phyloP scores from a whole-genome alignment of 2,113 vertebrate genomes.

The Papio anubis region DNA sequence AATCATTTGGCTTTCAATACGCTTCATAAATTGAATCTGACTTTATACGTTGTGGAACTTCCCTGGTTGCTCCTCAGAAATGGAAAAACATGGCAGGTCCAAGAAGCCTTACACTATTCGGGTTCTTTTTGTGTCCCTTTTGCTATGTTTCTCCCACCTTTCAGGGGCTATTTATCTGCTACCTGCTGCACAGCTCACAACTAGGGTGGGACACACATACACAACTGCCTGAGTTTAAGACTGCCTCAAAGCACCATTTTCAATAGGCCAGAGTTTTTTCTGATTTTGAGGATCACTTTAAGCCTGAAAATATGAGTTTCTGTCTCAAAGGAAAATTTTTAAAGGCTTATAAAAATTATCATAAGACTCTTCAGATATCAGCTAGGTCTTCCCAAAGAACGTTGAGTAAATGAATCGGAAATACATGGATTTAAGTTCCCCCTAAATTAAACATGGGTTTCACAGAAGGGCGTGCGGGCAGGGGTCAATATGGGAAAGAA shows the following conservation, averaged over 20 bases:
- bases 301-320: constrained; percentile 64
- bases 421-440: constrained; percentile 50
- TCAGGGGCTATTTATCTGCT: background rate
- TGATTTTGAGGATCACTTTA: background rate
- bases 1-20: constrained; percentile 20
- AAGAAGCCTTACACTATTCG: background rate
- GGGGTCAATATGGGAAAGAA: background rate
- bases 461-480: background rate
- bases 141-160: background rate
- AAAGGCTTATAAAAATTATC: constrained; percentile 58
- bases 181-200: background rate
- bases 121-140: background rate
- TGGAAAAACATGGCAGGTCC: constrained; percentile 62
- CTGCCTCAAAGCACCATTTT: background rate
- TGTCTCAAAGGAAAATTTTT: constrained; percentile 39
- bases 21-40: constrained; percentile 58
- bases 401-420: constrained; percentile 57
- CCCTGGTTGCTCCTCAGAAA: constrained; percentile 49
- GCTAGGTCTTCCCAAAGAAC: constrained; percentile 46
- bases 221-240: background rate
- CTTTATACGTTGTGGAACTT: constrained; percentile 34
- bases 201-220: background rate
- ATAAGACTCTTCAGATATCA: constrained; percentile 60
- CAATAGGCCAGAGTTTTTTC: background rate
- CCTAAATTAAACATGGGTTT: constrained; percentile 49